Percentiles rank a stretch among this genome's conserved stretches.
Conservation (phyloP, 2,888 invertebrate genomes). For the Drosophila algonquin region DNA sequence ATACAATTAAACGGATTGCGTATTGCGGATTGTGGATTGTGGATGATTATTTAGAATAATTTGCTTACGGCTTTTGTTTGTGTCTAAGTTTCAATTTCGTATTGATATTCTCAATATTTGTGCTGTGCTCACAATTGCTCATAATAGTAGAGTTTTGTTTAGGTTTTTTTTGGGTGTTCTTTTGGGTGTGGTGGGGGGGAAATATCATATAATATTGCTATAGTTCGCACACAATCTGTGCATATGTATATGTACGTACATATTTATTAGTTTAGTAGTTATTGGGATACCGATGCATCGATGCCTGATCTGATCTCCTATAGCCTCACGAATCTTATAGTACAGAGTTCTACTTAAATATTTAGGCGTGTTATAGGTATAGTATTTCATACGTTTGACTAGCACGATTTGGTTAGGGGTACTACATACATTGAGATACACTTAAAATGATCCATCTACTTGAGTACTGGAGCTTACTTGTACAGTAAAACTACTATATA, state of each 20-base stretch:
- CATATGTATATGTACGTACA: conserved; percentile 12
- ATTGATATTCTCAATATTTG: conserved; percentile 24
- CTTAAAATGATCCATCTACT: conserved; percentile 17
- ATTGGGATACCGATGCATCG: conserved; percentile 12
- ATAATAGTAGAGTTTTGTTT: neutral
- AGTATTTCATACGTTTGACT: conserved; percentile 62
- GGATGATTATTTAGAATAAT: conserved; percentile 26
- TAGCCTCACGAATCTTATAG: conserved; percentile 57
- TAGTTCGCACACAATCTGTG: conserved; percentile 53
- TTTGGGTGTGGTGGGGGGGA: conserved; percentile 5
- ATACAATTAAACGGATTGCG: conserved; percentile 37
- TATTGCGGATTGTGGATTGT: conserved; percentile 1
- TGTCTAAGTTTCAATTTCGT: conserved; percentile 9
- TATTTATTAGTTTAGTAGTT: neutral
- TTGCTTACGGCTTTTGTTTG: conserved; percentile 3
- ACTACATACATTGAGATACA: conserved; percentile 44
- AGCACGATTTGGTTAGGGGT: conserved; percentile 59
- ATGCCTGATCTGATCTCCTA: conserved; percentile 21
- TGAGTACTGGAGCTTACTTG: conserved; percentile 42
- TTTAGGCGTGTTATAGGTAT: conserved; percentile 18
- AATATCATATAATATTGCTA: conserved; percentile 75
- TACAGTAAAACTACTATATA: conserved; percentile 18
- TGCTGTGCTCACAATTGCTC: conserved; percentile 50
- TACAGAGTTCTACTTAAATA: conserved; percentile 5
- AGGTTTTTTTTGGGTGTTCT: neutral